Evolutionary conservation across 2,888 invertebrate species (phyloP).

Genomic region (Byasa hedistus): DNA sequence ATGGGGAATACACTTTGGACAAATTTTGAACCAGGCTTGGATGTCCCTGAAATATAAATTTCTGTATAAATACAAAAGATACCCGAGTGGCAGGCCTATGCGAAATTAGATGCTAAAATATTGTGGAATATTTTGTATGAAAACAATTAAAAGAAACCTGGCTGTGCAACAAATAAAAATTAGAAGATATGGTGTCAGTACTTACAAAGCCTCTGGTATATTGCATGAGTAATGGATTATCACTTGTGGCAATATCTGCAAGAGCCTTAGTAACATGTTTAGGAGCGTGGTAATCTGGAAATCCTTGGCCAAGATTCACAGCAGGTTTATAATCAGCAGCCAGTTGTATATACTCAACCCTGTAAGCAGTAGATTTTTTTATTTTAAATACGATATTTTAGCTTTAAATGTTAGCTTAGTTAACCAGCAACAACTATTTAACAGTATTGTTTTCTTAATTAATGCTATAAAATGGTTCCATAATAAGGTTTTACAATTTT

Average conservation of each 20-base stretch:
- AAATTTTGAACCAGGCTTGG: slow-evolving; percentile 92
- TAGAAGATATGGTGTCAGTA: slow-evolving; percentile 36
- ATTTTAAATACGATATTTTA: no score
- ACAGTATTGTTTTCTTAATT: no score
- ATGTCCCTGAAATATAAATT: slow-evolving; percentile 86
- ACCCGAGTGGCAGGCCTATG: no score
- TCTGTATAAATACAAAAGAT: no score
- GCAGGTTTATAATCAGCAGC: slow-evolving; percentile 89
- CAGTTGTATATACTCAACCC: slow-evolving; percentile 95
- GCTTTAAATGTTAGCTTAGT: no score
- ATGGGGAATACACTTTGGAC: slow-evolving; percentile 89
- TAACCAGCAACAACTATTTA: no score
- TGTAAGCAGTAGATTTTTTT: slow-evolving; percentile 55
- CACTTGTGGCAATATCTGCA: slow-evolving; percentile 82
- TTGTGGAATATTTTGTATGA: no score
- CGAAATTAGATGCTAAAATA: no score
- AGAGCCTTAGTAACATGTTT: slow-evolving; percentile 89
- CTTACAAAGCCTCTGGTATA: slow-evolving; percentile 97
- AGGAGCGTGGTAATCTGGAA: slow-evolving; percentile 95
- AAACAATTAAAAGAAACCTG: no score
- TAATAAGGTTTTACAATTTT: no score
- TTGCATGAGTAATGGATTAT: slow-evolving; percentile 90
- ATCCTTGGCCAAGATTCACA: slow-evolving; percentile 96
- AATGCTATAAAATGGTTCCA: no score
- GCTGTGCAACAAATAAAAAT: no score